Evolutionary conservation across 1,140 invertebrate genomes (phyloP), one percentile per base, ranked within the genome.

Genomic region (Zaprionus gabonicus): DNA sequence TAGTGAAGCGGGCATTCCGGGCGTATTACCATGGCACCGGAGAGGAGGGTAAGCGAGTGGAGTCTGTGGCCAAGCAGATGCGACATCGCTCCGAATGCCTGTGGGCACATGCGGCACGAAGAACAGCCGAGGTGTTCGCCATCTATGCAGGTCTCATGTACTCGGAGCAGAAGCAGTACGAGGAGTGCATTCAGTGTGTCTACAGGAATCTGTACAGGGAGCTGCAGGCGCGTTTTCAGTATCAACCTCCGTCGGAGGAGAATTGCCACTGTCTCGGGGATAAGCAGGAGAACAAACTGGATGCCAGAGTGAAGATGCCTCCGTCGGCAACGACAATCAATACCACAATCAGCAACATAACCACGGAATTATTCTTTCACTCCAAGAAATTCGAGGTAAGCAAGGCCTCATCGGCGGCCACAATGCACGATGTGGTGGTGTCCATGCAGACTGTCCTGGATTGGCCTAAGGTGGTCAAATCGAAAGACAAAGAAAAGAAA

Each of bases 21-120:
- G 91, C 91, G 2, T 91, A 85, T 15, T 92, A 91, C 28, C 64
- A 92, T 9, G 91, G 82, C 0, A 75, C 76, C 1, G 75, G 77
- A 0, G 27, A 62, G 15, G 67, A 64, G 5, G 85, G 85, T 1
- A 57, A 36, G 4, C 71, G 69, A 1, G 12, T 55, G 0, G 2
- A 20, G 2, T 17, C 34, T 0, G 4, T 82, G 20, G 49, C 53
- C 13, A 7, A 56, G 0, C 59, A 63, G 12, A 41, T 80, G 73
- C 9, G 5, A 0, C 85, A 90, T 28, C 58, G 36, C 0, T 31
- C 63, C 20, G 84, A 92, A 28, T 92, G 91, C 38, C 34, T 92
- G 1, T 92, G 91, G 91, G 20, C 74, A 25, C 80, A 87, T 25
- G 91, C 91, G 1, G 87, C 91, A 3, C 70, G 73, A 1, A 70